Percentiles rank a stretch among this genome's conserved stretches.
phyloP scores from a whole-genome alignment of 1,140 invertebrate genomes.

The Cydia amplana region DNA sequence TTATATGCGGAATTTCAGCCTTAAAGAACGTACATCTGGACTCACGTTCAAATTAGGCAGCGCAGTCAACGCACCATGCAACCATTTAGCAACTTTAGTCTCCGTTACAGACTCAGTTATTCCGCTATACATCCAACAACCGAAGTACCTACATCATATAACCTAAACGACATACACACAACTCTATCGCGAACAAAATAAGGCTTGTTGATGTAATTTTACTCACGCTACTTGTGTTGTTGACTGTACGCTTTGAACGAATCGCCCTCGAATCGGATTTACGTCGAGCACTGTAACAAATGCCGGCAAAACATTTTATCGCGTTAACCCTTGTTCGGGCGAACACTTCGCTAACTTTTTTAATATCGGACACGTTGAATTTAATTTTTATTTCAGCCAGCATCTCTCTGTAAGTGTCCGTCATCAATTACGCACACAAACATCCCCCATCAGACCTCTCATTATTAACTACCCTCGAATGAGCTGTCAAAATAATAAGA shows the following conservation, averaged over 20 bases:
- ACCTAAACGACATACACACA: not conserved
- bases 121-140: not conserved
- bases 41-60: conserved; percentile 9
- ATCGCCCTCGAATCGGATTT: conserved; percentile 13
- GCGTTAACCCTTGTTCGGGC: conserved; percentile 23
- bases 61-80: not conserved
- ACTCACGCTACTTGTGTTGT: not conserved
- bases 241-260: not conserved
- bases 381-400: conserved; percentile 15
- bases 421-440: conserved; percentile 47
- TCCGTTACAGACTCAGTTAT: conserved; percentile 13
- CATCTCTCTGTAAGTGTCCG: conserved; percentile 45
- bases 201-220: not conserved
- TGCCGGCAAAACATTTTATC: conserved; percentile 26
- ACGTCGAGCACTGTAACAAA: conserved; percentile 14
- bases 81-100: conserved; percentile 4
- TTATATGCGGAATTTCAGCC: not conserved
- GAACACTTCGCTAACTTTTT: conserved; percentile 25
- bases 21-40: not conserved
- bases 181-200: not conserved
- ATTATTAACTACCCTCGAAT: conserved; percentile 58
- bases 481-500: conserved; percentile 69
- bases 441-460: conserved; percentile 32
- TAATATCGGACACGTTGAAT: conserved; percentile 19
- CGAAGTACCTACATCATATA: not conserved